Conservation (phyloP, 2,888 invertebrate species). For the Carabus problematicus region DNA sequence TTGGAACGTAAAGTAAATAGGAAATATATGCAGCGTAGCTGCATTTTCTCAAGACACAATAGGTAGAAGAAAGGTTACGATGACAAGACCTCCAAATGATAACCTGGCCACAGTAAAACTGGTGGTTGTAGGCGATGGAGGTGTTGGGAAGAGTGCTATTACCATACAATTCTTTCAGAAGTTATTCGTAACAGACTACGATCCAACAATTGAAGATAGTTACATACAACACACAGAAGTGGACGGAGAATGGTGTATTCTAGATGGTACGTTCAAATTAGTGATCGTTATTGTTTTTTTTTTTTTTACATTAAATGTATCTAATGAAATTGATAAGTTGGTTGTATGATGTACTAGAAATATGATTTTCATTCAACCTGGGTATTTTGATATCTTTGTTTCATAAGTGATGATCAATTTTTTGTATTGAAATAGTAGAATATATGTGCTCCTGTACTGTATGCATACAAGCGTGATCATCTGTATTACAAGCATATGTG, state of each 20-base stretch:
- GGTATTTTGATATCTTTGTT: too few relatives aligned
- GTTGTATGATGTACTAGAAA: too few relatives aligned
- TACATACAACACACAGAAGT: constrained; percentile 94
- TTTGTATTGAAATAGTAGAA: too few relatives aligned
- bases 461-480: too few relatives aligned
- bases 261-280: constrained; percentile 73
- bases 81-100: constrained; percentile 76
- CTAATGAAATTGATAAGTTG: constrained; percentile 5
- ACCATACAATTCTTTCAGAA: constrained; percentile 98
- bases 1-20: too few relatives aligned
- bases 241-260: constrained; percentile 89
- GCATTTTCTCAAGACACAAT: constrained; percentile 47
- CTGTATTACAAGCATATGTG: too few relatives aligned
- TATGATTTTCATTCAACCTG: too few relatives aligned
- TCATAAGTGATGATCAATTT: too few relatives aligned
- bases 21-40: constrained; percentile 46
- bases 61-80: constrained; percentile 58
- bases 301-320: constrained; percentile 28
- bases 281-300: constrained; percentile 1
- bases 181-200: constrained; percentile 92
- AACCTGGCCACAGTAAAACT: constrained; percentile 81
- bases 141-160: constrained; percentile 94
- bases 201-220: constrained; percentile 95
- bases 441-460: too few relatives aligned
- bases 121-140: constrained; percentile 94